These are phyloP conservation scores for Spilogale gracilis DNA, from an alignment of 2,113 vertebrate genomes.

Conservation along the genomic window DNA sequence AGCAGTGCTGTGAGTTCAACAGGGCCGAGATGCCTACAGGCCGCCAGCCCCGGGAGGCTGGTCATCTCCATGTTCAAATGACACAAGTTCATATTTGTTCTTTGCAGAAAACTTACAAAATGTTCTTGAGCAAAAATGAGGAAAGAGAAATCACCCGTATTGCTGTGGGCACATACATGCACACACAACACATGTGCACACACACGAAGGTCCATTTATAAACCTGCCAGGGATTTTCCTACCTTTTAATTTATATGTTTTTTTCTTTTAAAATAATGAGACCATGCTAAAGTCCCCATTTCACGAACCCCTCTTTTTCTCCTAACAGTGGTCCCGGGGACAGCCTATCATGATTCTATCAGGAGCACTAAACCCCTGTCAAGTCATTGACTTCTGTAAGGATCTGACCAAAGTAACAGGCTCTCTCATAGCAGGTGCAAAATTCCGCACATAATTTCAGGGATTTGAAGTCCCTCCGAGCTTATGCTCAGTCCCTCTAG, in stretches of 20 bases:
- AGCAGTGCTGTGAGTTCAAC: background rate
- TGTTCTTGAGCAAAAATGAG: background rate
- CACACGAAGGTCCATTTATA: background rate
- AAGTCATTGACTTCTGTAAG: background rate
- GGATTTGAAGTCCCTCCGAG: background rate
- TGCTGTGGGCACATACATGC: background rate
- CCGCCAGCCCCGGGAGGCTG: background rate
- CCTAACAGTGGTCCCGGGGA: background rate
- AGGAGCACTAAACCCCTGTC: background rate
- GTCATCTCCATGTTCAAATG: background rate
- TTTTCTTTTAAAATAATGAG: background rate
- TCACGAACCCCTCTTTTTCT: background rate
- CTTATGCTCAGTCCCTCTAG: background rate
- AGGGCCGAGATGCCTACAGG: background rate
- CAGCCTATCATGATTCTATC: background rate
- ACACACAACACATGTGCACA: too few species aligned
- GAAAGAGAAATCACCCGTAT: background rate
- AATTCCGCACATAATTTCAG: background rate
- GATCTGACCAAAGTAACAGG: background rate
- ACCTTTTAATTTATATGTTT: background rate
- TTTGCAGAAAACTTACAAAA: background rate
- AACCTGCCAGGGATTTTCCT: background rate
- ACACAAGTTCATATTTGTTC: background rate
- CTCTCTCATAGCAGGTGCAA: background rate
- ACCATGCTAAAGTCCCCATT: background rate